These are phyloP conservation scores for Pantherophis vulpinus DNA, from an alignment of 2,797 vertebrate species.

Conservation along the genomic window DNA sequence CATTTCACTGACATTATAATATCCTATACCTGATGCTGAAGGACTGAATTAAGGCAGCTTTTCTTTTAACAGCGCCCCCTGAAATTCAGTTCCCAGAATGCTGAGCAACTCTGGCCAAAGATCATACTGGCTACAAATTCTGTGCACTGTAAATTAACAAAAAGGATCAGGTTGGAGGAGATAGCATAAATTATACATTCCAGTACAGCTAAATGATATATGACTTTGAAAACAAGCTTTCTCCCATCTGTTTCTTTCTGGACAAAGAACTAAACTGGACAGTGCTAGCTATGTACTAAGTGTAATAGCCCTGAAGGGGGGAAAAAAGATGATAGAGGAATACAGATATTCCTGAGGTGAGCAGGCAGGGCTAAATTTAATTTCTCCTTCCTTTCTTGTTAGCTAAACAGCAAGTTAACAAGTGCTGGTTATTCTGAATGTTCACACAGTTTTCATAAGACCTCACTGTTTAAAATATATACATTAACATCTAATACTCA, in stretches of 20 bases:
- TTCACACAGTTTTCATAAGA: background rate
- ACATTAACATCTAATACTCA: background rate
- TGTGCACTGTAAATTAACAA: background rate
- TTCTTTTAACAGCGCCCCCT: background rate
- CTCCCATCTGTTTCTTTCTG: background rate
- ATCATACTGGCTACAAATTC: background rate
- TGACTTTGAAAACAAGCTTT: background rate
- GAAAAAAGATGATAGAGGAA: background rate
- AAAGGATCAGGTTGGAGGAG: background rate
- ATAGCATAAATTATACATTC: background rate
- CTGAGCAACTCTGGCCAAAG: background rate
- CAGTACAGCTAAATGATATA: background rate
- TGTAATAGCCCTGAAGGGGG: background rate
- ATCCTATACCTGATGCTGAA: slow-evolving; percentile 2
- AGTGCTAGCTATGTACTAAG: background rate
- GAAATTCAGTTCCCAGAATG: background rate
- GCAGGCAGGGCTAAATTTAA: background rate
- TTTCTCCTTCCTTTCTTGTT: background rate
- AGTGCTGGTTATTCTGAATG: background rate
- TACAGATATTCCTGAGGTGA: background rate
- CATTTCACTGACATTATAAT: slow-evolving; percentile 43
- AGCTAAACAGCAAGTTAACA: background rate
- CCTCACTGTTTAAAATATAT: background rate
- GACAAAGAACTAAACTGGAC: background rate
- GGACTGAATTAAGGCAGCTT: background rate